These are phyloP conservation scores for Digitonthophagus gazella DNA, from an alignment of 2,888 invertebrate genomes.

Conservation along the genomic window DNA sequence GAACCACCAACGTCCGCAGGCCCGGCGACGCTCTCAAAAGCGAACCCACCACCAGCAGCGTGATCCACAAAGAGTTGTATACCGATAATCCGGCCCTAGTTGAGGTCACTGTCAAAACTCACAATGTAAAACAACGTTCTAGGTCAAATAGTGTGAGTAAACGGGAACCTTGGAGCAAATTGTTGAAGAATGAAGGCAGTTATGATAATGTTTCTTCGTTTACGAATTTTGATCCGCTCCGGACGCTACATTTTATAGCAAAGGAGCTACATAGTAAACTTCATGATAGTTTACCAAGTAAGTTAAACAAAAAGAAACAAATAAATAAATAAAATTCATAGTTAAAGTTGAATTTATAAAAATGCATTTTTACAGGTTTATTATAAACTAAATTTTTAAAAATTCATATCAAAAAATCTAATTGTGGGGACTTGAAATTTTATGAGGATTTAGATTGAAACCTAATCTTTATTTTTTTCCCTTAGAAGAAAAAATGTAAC, in stretches of 20 bases:
- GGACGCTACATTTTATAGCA: conserved; percentile 48
- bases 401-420: no score
- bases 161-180: conserved; percentile 40
- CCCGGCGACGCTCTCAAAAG: conserved; percentile 21
- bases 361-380: no score
- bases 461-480: no score
- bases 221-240: conserved; percentile 47
- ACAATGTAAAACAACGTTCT: conserved; percentile 36
- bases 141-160: conserved; percentile 30
- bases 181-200: conserved; percentile 37
- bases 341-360: no score
- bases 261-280: conserved; percentile 47
- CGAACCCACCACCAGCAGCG: conserved; percentile 22
- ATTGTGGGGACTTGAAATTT: no score
- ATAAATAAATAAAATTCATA: no score
- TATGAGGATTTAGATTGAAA: no score
- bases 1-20: conserved; percentile 11
- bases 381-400: no score
- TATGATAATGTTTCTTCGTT: conserved; percentile 42
- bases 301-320: conserved; percentile 21
- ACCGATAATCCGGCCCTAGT: conserved; percentile 37
- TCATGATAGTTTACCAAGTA: conserved; percentile 40
- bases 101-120: conserved; percentile 38
- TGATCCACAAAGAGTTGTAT: conserved; percentile 30
- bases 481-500: no score